Base-by-base conservation (phyloP, 2,113 vertebrate genomes). In the Nibea albiflora region DNA sequence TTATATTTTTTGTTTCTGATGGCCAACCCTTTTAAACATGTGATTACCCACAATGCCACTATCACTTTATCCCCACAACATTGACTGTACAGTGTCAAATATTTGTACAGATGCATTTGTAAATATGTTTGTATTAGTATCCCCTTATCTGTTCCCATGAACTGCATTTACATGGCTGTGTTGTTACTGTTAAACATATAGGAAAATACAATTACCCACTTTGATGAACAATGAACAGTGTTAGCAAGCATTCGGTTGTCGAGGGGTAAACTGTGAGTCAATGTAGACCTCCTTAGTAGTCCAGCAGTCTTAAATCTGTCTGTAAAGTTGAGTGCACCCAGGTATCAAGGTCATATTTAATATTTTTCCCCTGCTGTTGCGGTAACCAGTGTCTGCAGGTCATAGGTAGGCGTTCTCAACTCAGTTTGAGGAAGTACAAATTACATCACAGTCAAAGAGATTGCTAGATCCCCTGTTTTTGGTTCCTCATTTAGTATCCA, bases 61-160 rank as follows among this genome's bases (percentile, higher is more conserved):
- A 47, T 47, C 73, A 17, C 24, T 60, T 62, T 47, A 46, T 52
- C 73, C 70, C 44, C 42, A 47, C 2, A 46, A 0, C 52, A 67
- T 68, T 19, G 44, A 4, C 67, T 89, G 88, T 89, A 87, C 65
- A 83, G 82, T 88, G 80, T 91, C 70, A 76, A 66, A 84, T 82
- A 88, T 85, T 47, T 90, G 89, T 89, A 91, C 83, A 88, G 84
- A 67, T 67, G 20, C 12, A 14, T 88, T 83, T 92, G 84, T 93
- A 90, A 89, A 93, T 92, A 89, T 72, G n/a, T 83, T 75, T 80
- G 76, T 84, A 71, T 73, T 62, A 52, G 65, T 80, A 58, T 62
- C 26, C 50, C 39, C 7, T 17, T n/a, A 39, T 77, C 54, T 83
- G 72, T 84, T 85, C 60, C 73, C 76, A 78, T 87, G 19, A 85